These are phyloP conservation scores for Lamellibrachia columna DNA, from an alignment of 2,888 invertebrate species.

Conservation along the genomic window DNA sequence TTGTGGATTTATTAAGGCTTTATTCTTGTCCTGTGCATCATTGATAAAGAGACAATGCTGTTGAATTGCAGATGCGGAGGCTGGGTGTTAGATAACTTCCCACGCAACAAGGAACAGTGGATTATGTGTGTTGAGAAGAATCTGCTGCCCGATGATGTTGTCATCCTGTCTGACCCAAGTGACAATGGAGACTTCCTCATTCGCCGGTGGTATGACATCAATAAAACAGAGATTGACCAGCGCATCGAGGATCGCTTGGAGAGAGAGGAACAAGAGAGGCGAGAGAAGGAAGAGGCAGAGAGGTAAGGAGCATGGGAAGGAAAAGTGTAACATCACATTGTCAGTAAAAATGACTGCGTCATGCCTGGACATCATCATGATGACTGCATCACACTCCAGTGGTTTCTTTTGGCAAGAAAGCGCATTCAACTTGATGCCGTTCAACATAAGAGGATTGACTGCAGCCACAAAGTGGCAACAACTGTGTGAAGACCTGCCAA, in stretches of 20 bases:
- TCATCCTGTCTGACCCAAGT: conserved; percentile 57
- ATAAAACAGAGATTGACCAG: conserved; percentile 53
- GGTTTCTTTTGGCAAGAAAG: no score
- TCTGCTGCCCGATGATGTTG: conserved; percentile 62
- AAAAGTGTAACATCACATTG: background rate
- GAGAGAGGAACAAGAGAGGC: conserved; percentile 51
- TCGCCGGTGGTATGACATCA: conserved; percentile 56
- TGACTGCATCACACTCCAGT: no score
- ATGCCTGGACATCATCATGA: no score
- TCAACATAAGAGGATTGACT: no score
- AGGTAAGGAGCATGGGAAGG: conserved; percentile 43
- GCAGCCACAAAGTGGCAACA: no score
- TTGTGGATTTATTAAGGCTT: background rate
- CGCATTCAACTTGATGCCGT: no score
- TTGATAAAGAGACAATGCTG: background rate
- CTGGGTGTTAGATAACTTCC: conserved; percentile 66
- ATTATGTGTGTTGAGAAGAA: conserved; percentile 57
- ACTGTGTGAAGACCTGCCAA: no score
- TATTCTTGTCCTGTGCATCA: background rate
- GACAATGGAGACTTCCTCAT: conserved; percentile 54
- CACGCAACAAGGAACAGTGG: conserved; percentile 62
- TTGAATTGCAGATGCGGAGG: conserved; percentile 49
- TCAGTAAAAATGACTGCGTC: no score
- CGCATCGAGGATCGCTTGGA: conserved; percentile 49
- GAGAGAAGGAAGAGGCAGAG: conserved; percentile 50